A percentile compares a stretch with the other conserved stretches of the same genome.
phyloP scores from a whole-genome alignment of 2,113 vertebrate species.

The Silurus asotus region DNA sequence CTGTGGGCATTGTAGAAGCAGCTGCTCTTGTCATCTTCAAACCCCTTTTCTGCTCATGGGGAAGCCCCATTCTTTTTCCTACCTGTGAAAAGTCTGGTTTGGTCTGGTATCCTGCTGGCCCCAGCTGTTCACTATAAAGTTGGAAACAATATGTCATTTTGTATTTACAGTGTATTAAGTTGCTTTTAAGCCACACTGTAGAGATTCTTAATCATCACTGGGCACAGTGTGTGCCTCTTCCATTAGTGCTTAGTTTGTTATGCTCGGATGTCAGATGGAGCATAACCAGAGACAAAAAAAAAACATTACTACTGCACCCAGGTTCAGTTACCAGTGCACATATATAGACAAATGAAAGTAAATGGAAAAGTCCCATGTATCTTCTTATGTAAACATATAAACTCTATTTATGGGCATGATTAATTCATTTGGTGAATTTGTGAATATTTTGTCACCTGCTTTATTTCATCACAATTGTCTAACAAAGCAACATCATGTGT shows the following conservation, averaged over 20 bases:
- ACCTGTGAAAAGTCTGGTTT: constrained; percentile 65
- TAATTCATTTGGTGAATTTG: background rate
- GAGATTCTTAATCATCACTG: background rate
- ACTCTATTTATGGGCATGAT: background rate
- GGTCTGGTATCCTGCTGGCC: constrained; percentile 16
- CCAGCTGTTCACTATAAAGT: constrained; percentile 39
- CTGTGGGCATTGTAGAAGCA: constrained; percentile 57
- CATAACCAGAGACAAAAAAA: constrained; percentile 13
- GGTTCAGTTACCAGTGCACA: background rate
- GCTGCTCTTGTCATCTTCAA: constrained; percentile 60
- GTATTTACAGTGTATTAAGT: constrained; percentile 2
- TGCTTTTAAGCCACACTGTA: background rate
- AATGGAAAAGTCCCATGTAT: background rate
- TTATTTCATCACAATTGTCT: background rate
- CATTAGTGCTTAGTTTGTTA: constrained; percentile 26
- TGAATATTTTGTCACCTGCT: constrained; percentile 3
- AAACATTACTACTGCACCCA: background rate
- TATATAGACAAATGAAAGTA: background rate
- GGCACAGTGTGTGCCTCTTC: background rate
- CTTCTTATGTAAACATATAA: background rate
- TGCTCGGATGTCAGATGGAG: constrained; percentile 14
- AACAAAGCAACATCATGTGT: background rate
- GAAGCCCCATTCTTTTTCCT: constrained; percentile 39
- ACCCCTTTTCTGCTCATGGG: constrained; percentile 15
- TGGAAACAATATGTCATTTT: constrained; percentile 32